Percentiles rank a stretch among this genome's conserved stretches.
Conservation (phyloP, 37 sponge, comb jelly and placozoan species). For the Tethya wilhelma region DNA sequence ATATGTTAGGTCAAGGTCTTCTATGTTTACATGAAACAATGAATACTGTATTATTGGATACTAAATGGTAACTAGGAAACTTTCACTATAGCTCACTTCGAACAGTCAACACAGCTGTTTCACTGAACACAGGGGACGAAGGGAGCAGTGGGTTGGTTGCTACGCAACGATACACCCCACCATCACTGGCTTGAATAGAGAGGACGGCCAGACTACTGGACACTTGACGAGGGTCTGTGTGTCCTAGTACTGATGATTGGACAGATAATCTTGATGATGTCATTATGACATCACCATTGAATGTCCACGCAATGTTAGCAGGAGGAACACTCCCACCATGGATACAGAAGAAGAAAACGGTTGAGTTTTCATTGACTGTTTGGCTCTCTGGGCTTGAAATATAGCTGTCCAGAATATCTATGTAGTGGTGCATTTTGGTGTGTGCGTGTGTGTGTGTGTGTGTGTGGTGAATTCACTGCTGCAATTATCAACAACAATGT, state of each 20-base stretch:
- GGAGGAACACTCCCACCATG: constrained; percentile 70
- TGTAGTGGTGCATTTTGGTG: not conserved
- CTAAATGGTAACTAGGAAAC: too few relatives aligned
- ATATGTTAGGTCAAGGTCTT: too few relatives aligned
- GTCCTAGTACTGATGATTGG: constrained; percentile 7
- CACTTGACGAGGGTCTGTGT: constrained; percentile 30
- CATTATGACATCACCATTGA: constrained; percentile 8
- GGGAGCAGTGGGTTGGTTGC: constrained; percentile 59
- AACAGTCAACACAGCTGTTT: constrained; percentile 37
- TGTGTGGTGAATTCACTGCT: not conserved
- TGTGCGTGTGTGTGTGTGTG: not conserved
- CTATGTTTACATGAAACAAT: too few relatives aligned
- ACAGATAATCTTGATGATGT: constrained; percentile 18
- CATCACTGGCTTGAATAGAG: constrained; percentile 8
- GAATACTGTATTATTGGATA: too few relatives aligned
- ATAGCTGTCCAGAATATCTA: constrained; percentile 46
- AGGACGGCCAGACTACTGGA: constrained; percentile 55
- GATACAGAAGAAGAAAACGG: constrained; percentile 53
- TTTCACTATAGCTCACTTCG: constrained; percentile 33
- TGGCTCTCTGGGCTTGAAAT: constrained; percentile 39
- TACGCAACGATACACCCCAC: constrained; percentile 40
- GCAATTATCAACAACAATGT: not conserved
- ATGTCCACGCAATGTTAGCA: constrained; percentile 54
- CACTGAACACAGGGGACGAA: constrained; percentile 23
- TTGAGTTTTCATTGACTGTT: constrained; percentile 32